Base-by-base conservation (phyloP, 2,113 vertebrate genomes). In the Dasyornis broadbenti region DNA sequence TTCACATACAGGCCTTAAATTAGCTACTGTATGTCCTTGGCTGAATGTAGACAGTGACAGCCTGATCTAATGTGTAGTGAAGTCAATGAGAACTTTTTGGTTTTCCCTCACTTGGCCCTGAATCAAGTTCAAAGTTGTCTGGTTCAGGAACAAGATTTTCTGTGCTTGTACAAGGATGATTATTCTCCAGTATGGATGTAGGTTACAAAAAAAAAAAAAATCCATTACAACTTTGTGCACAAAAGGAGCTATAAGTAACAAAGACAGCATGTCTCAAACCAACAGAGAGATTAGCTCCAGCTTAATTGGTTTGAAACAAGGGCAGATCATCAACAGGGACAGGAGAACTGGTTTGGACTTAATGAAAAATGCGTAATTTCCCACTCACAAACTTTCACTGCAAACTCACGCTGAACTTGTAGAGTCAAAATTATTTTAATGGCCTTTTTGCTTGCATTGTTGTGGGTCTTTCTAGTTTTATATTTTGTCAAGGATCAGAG, bases 291-390 rank as follows among this genome's bases (percentile, higher is more conserved):
- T 94, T 92, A 95, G 79, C 68, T 92, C 64, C 70, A 83, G 66
- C 81, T 96, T 95, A 95, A 96, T 96, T 96, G 82, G 88, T 90
- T 94, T 95, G 69, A 96, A 97, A 95, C 79, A 96, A 95, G 95
- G 93, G 64, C 92, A 94, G 44, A 95, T 86, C 87, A 92, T 95
- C 93, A 96, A 83, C 86, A 83, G 94, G 92, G 94, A 96, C 94
- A 78, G 60, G 14, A 93, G 92, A 93, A 75, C 44, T 92, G 64
- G n/a, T 93, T 93, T 86, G 64, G 92, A 52, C 72, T 96, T 95
- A 92, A 95, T 95, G 87, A 95, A 70, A 89, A 96, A 75, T 37
- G 65, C 31, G 28, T 59, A 15, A 61, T 92, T 91, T 94, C 44
- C 40, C 33, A 83, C 76, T 70, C 60, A 49, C 30, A 71, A 86